Percentiles rank a stretch among this genome's conserved stretches.
Evolutionary conservation across 2,113 vertebrate species (phyloP).

Genomic region (Leucoraja erinaceus): DNA sequence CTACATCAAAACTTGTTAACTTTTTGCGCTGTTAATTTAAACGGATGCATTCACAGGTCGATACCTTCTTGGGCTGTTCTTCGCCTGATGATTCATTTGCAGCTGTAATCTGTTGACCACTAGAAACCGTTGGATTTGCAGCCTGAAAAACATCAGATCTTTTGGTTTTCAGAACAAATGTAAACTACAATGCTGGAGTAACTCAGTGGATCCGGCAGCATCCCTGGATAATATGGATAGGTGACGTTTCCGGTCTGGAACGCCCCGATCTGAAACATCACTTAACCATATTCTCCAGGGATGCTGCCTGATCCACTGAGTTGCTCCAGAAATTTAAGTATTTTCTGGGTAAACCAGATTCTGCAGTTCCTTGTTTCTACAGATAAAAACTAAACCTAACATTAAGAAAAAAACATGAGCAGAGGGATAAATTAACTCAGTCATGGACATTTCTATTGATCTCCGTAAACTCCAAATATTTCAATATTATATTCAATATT

Average conservation of each 20-base stretch:
- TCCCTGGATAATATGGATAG: too few species aligned
- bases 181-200: not conserved
- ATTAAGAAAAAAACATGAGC: not conserved
- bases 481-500: not conserved
- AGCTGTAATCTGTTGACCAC: slow-evolving; percentile 55
- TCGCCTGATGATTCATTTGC: slow-evolving; percentile 64
- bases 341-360: too few species aligned
- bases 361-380: too few species aligned
- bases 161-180: not conserved
- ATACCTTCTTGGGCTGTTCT: slow-evolving; percentile 74
- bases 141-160: slow-evolving; percentile 46
- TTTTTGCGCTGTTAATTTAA: not conserved
- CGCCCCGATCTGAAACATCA: too few species aligned
- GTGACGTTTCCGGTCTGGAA: too few species aligned
- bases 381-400: not conserved
- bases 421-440: not conserved
- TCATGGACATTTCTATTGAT: not conserved
- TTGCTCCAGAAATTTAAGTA: too few species aligned
- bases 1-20: not conserved
- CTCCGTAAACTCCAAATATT: not conserved
- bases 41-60: not conserved
- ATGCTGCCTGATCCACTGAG: not conserved
- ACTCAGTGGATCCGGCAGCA: too few species aligned
- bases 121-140: slow-evolving; percentile 47
- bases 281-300: too few species aligned